Evolutionary conservation across 2,113 vertebrate genomes (phyloP).

Genomic region (Heloderma charlesbogerti): DNA sequence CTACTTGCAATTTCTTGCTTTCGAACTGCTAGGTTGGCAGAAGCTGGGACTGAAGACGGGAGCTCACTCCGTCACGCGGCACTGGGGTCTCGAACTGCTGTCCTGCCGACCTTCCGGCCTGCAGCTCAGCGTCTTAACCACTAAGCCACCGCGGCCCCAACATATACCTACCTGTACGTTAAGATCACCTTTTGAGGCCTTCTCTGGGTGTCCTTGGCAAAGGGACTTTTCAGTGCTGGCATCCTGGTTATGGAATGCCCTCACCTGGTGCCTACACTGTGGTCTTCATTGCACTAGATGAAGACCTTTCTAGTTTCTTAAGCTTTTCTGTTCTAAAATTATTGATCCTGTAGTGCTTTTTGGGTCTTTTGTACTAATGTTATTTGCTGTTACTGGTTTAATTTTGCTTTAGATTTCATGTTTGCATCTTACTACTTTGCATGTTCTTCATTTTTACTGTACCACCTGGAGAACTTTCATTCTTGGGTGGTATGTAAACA

Average conservation of each 20-base stretch:
- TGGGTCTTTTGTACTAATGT: background rate
- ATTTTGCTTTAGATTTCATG: background rate
- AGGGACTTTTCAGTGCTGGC: background rate
- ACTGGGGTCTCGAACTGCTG: too few relatives aligned
- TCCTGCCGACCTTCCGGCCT: too few relatives aligned
- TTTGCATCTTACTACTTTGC: too few relatives aligned
- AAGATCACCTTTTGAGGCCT: background rate
- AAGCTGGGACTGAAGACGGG: too few relatives aligned
- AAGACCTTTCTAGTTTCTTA: background rate
- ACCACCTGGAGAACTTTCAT: background rate
- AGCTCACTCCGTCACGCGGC: too few relatives aligned
- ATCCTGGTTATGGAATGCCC: background rate
- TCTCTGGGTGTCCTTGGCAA: background rate
- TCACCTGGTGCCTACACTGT: background rate
- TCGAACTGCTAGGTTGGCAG: too few relatives aligned
- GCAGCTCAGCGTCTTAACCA: too few relatives aligned
- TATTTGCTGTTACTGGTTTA: background rate
- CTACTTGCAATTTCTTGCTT: too few relatives aligned
- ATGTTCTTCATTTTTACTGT: background rate
- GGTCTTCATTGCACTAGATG: background rate
- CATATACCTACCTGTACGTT: background rate
- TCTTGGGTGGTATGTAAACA: background rate
- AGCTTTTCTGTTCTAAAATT: background rate
- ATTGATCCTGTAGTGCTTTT: background rate
- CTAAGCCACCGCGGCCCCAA: too few relatives aligned